phyloP scores from a whole-genome alignment of 2,888 invertebrate species.

The Ichneumon xanthorius region DNA sequence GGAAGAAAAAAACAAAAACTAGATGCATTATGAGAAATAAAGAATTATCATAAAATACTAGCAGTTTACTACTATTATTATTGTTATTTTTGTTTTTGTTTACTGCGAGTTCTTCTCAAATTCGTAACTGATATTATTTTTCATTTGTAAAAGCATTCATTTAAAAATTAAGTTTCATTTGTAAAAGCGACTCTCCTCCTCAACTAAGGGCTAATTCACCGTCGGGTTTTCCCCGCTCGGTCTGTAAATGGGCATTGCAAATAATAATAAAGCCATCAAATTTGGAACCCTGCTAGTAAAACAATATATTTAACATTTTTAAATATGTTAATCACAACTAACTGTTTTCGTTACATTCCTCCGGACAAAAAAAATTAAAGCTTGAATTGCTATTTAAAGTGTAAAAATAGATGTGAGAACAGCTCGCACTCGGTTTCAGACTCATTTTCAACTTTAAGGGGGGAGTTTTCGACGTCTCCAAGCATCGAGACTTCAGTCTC shows the following conservation, averaged over 20 bases:
- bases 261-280: not conserved
- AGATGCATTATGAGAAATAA: conserved; percentile 58
- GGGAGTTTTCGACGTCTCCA: not conserved
- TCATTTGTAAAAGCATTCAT: too few relatives aligned
- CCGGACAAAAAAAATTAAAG: not conserved
- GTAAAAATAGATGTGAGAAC: not conserved
- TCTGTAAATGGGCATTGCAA: not conserved
- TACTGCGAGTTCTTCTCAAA: too few relatives aligned
- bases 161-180: too few relatives aligned
- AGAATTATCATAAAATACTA: conserved; percentile 50
- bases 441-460: not conserved
- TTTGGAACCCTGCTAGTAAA: too few relatives aligned
- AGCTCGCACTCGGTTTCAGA: not conserved
- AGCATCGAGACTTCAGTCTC: not conserved
- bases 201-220: too few relatives aligned
- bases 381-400: not conserved
- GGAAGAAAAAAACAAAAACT: conserved; percentile 38
- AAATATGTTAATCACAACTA: not conserved
- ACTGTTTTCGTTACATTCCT: not conserved
- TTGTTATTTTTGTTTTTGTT: too few relatives aligned
- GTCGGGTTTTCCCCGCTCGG: too few relatives aligned
- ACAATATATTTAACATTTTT: not conserved
- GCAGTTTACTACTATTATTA: too few relatives aligned
- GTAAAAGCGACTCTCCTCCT: too few relatives aligned
- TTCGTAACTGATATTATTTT: too few relatives aligned